Conservation (phyloP, 2,113 vertebrate species). For the Nerophis lumbriciformis region DNA sequence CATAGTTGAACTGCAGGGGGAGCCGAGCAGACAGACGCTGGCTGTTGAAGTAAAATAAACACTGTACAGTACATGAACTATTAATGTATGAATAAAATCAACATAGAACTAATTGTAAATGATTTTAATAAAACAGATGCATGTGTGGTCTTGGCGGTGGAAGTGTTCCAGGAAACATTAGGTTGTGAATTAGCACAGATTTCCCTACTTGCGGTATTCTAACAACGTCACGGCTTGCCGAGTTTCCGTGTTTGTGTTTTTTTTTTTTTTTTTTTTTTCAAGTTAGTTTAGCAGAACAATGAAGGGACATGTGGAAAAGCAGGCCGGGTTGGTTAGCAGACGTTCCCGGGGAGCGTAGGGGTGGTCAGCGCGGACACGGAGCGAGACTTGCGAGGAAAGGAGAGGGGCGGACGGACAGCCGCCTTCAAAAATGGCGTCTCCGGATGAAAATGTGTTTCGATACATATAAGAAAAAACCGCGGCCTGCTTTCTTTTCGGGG, state of each 20-base stretch:
- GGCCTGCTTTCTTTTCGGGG: slow-evolving; percentile 57
- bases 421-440: slow-evolving; percentile 82
- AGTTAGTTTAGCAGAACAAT: background rate
- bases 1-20: slow-evolving; percentile 23
- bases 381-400: slow-evolving; percentile 38
- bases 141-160: background rate
- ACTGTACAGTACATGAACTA: background rate
- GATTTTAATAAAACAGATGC: background rate
- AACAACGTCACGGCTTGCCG: background rate
- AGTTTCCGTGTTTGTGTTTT: background rate
- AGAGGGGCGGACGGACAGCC: slow-evolving; percentile 65
- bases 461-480: slow-evolving; percentile 54
- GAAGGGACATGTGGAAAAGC: slow-evolving; percentile 21
- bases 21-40: slow-evolving; percentile 13
- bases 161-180: background rate
- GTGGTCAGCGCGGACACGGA: slow-evolving; percentile 63
- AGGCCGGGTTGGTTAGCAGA: slow-evolving; percentile 22
- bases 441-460: slow-evolving; percentile 74
- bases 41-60: slow-evolving; percentile 24
- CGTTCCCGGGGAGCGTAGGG: slow-evolving; percentile 48
- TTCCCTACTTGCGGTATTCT: background rate
- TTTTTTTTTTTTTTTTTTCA: background rate
- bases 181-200: slow-evolving; percentile 22
- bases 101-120: too few relatives aligned
- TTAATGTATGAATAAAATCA: background rate